Conservation (phyloP, 2,113 vertebrate genomes). For the Mormoops blainvillei region DNA sequence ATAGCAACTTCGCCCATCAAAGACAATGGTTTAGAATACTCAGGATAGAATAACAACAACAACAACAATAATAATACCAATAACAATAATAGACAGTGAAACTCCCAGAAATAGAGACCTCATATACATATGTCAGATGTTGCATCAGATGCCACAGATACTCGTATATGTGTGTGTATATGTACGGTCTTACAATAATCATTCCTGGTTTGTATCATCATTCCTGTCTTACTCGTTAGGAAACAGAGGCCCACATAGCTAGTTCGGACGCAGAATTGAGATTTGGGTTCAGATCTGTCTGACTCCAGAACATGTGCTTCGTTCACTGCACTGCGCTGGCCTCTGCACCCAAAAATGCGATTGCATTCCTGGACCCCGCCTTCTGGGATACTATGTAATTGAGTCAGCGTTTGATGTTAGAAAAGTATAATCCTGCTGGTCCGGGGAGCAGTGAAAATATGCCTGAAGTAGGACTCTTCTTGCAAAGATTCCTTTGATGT, state of each 20-base stretch:
- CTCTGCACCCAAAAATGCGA: neutral
- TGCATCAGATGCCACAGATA: neutral
- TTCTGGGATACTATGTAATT: neutral
- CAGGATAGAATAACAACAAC: neutral
- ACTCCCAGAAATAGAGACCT: neutral
- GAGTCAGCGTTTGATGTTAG: neutral
- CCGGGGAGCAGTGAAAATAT: neutral
- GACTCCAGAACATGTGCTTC: neutral
- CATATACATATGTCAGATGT: neutral
- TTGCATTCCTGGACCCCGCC: too few relatives aligned
- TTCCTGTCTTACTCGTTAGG: neutral
- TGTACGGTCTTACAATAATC: neutral
- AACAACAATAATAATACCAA: too few relatives aligned
- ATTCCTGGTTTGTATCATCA: neutral
- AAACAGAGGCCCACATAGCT: neutral
- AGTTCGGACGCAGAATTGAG: neutral
- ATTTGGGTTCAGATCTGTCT: neutral
- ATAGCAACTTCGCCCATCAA: neutral
- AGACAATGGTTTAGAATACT: neutral
- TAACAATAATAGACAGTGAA: neutral
- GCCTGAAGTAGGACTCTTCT: neutral
- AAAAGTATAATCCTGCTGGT: neutral
- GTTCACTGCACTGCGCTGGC: neutral
- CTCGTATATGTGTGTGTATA: neutral
- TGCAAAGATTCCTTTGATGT: neutral